These are phyloP conservation scores for Tribolium madens DNA, from an alignment of 1,140 invertebrate species.

Conservation along the genomic window DNA sequence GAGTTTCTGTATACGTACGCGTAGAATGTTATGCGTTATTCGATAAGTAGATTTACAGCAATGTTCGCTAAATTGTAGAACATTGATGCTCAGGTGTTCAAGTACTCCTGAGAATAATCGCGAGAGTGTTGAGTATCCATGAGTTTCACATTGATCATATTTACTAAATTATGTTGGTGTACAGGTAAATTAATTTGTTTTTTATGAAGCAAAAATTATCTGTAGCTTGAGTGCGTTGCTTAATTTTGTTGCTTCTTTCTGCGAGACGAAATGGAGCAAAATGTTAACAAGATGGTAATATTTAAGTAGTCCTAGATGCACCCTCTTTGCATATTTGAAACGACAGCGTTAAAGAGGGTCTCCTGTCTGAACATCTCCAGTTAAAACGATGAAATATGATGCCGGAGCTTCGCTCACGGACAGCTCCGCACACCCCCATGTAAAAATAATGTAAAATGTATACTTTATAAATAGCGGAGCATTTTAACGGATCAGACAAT, in stretches of 20 bases:
- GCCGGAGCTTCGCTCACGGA: background rate
- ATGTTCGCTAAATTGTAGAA: background rate
- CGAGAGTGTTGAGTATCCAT: background rate
- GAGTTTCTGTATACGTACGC: background rate
- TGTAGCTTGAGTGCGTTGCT: background rate
- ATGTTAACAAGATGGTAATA: conserved; percentile 20
- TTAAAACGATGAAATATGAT: conserved; percentile 38
- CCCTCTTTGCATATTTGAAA: conserved; percentile 27
- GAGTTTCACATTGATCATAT: too few species aligned
- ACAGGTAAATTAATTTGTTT: background rate
- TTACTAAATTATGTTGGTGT: too few species aligned
- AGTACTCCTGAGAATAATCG: background rate
- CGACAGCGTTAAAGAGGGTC: conserved; percentile 22
- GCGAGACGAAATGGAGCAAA: conserved; percentile 1
- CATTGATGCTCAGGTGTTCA: background rate
- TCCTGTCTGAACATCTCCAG: conserved; percentile 22
- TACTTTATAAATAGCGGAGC: conserved; percentile 30
- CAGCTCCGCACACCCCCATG: conserved; percentile 2
- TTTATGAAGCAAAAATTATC: background rate
- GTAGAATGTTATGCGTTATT: background rate
- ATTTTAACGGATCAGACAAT: conserved; percentile 39
- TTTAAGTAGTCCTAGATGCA: conserved; percentile 10
- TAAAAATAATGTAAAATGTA: conserved; percentile 36
- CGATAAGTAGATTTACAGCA: background rate
- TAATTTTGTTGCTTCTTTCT: background rate